Conservation (phyloP, 1,140 invertebrate species). For the Penaeus chinensis region DNA sequence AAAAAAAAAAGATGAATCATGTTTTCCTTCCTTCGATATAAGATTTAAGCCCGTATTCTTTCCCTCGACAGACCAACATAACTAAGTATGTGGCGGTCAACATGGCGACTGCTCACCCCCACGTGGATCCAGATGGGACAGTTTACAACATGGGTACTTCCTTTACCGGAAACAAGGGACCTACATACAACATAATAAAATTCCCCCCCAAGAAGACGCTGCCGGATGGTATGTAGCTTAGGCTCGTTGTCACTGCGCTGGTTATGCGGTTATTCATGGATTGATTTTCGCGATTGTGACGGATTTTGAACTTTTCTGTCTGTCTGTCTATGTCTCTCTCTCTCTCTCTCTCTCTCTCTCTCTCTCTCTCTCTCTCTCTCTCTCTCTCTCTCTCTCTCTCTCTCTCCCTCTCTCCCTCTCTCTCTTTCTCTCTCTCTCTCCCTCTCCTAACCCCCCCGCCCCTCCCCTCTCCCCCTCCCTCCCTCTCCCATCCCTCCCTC, state of each 20-base stretch:
- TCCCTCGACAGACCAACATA: conserved; percentile 61
- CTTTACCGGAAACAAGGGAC: conserved; percentile 2
- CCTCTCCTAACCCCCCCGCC: neutral
- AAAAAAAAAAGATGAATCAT: too few relatives aligned
- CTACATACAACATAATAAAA: conserved; percentile 40
- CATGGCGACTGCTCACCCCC: conserved; percentile 58
- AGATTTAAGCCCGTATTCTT: neutral
- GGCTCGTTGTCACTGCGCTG: too few relatives aligned
- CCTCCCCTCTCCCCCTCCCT: neutral
- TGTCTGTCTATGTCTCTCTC: neutral
- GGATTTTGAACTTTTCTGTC: neutral
- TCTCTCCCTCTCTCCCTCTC: neutral
- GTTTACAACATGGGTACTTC: conserved; percentile 65
- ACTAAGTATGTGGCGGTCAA: conserved; percentile 64
- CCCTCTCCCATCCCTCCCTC: neutral
- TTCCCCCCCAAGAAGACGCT: conserved; percentile 25
- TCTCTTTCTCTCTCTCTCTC: neutral
- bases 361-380: neutral
- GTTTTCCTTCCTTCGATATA: too few relatives aligned
- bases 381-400: neutral
- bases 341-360: neutral
- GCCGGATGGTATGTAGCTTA: neutral
- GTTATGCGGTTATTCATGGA: too few relatives aligned
- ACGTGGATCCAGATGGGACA: conserved; percentile 63
- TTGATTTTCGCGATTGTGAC: too few relatives aligned